Conservation (phyloP, 2,797 vertebrate species). For the Centropyge bicolor region DNA sequence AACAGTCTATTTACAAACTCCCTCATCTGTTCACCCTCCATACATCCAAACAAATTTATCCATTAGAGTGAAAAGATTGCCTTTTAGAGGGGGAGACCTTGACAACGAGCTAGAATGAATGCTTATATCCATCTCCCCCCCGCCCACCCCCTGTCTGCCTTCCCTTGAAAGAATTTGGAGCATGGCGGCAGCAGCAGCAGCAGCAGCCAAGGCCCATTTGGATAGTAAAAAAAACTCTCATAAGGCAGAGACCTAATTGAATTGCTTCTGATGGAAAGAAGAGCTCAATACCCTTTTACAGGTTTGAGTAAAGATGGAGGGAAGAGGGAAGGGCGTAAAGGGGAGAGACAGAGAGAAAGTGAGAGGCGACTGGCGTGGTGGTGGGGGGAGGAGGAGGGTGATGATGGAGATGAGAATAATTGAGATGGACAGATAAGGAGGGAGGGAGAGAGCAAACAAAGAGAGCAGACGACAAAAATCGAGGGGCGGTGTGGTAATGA, state of each 20-base stretch:
- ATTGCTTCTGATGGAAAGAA: constrained; percentile 76
- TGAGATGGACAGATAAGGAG: constrained; percentile 76
- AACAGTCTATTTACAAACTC: constrained; percentile 53
- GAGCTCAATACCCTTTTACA: constrained; percentile 75
- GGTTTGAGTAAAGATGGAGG: constrained; percentile 73
- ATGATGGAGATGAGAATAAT: constrained; percentile 71
- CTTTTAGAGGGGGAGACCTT: constrained; percentile 66
- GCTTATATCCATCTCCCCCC: constrained; percentile 33
- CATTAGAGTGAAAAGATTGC: constrained; percentile 70
- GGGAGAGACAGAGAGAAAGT: constrained; percentile 52
- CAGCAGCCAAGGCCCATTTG: constrained; percentile 69
- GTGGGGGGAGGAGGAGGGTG: constrained; percentile 33
- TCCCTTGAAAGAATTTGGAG: constrained; percentile 59
- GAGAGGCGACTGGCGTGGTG: constrained; percentile 38
- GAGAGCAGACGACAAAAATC: constrained; percentile 66
- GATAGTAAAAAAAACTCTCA: constrained; percentile 63
- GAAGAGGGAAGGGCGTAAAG: constrained; percentile 65
- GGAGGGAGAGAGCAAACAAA: constrained; percentile 70
- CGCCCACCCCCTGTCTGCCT: neutral
- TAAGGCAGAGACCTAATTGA: constrained; percentile 77
- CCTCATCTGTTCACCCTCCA: constrained; percentile 50
- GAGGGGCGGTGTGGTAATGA: constrained; percentile 40
- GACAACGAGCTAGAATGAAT: constrained; percentile 63
- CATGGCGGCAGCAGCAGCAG: constrained; percentile 37
- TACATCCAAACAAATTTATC: constrained; percentile 61